Evolutionary conservation across 2,797 vertebrate species (phyloP).

Genomic region (Spheniscus humboldti): DNA sequence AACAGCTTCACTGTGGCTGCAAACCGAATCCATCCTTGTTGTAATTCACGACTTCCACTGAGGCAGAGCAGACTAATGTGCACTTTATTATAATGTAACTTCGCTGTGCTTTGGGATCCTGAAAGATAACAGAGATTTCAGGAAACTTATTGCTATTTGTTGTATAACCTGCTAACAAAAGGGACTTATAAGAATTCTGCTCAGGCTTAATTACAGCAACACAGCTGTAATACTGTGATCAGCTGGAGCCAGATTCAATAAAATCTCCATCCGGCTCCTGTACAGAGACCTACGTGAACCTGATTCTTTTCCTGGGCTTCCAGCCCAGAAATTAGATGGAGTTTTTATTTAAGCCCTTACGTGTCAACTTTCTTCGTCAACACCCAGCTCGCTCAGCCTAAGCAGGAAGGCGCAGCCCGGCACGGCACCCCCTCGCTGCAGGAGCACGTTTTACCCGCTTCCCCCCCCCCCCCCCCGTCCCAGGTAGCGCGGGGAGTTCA

Average conservation of each 20-base stretch:
- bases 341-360: slow-evolving; percentile 58
- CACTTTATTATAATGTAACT: background rate
- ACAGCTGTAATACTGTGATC: slow-evolving; percentile 18
- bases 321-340: slow-evolving; percentile 63
- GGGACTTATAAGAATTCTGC: background rate
- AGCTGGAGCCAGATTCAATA: slow-evolving; percentile 50
- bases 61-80: background rate
- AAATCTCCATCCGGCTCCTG: slow-evolving; percentile 58
- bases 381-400: background rate
- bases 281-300: slow-evolving; percentile 47
- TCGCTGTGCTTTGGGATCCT: background rate
- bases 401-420: background rate
- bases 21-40: background rate
- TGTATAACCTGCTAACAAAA: background rate
- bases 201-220: slow-evolving; percentile 44
- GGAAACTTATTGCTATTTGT: slow-evolving; percentile 28
- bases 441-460: background rate
- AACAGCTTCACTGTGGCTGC: background rate
- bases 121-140: background rate
- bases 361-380: slow-evolving; percentile 30
- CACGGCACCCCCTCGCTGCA: background rate
- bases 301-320: slow-evolving; percentile 51
- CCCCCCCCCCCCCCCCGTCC: background rate
- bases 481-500: background rate
- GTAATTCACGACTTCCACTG: background rate